These are phyloP conservation scores for Halocynthia roretzi DNA, from an alignment of 23 tunicate species.

Conservation along the genomic window DNA sequence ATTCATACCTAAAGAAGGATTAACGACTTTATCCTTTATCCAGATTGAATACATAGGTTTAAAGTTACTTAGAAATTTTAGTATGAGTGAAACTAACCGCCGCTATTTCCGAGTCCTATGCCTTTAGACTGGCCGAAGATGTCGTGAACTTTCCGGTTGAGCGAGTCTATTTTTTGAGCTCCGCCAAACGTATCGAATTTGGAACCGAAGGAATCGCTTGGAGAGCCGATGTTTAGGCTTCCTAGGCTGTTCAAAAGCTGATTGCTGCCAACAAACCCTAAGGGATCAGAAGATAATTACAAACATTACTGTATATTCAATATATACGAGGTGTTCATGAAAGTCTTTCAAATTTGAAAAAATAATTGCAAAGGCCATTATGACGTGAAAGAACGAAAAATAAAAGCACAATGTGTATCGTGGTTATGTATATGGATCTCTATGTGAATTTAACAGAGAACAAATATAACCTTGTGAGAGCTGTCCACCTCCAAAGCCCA, in stretches of 20 bases:
- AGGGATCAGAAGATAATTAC: background rate
- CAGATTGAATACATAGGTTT: background rate
- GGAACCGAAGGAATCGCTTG: slow-evolving; percentile 41
- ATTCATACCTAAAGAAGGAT: slow-evolving; percentile 17
- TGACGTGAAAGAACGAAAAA: too few species aligned
- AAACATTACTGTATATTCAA: too few species aligned
- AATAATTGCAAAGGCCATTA: too few species aligned
- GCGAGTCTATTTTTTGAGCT: slow-evolving; percentile 40
- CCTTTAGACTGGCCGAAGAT: slow-evolving; percentile 52
- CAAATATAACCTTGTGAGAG: slow-evolving; percentile 31
- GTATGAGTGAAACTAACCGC: background rate
- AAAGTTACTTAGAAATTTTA: background rate
- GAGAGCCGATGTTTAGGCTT: slow-evolving; percentile 28
- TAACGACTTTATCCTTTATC: background rate
- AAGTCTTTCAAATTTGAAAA: too few species aligned
- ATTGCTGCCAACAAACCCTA: slow-evolving; percentile 40
- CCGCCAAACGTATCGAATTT: slow-evolving; percentile 30
- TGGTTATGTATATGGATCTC: too few species aligned
- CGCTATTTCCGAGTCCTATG: slow-evolving; percentile 18
- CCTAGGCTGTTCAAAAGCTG: slow-evolving; percentile 49
- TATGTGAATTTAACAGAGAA: too few species aligned
- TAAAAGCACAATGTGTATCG: too few species aligned
- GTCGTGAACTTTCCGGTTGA: slow-evolving; percentile 56
- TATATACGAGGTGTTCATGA: too few species aligned
- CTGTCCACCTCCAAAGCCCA: slow-evolving; percentile 44